Evolutionary conservation across 1,140 invertebrate species (phyloP).

Genomic region (Macrobrachium rosenbergii): DNA sequence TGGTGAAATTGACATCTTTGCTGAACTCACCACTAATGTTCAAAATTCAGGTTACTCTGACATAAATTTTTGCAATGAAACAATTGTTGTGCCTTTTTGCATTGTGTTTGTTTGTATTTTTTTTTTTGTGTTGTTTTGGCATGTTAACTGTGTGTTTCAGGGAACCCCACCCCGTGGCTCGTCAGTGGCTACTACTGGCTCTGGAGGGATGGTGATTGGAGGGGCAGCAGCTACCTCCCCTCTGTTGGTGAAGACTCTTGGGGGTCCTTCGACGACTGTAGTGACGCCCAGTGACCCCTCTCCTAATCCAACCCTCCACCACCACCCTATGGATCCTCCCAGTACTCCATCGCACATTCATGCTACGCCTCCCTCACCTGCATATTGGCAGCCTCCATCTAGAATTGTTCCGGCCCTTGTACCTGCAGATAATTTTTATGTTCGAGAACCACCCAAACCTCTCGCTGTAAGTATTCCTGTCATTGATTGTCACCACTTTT

Average conservation of each 20-base stretch:
- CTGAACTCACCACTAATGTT: too few relatives aligned
- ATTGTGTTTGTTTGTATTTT: constrained; percentile 1
- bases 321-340: constrained; percentile 63
- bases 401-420: constrained; percentile 61
- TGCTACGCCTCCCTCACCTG: constrained; percentile 61
- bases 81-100: background rate
- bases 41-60: too few relatives aligned
- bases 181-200: constrained; percentile 50
- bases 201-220: constrained; percentile 54
- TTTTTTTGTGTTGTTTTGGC: constrained; percentile 56
- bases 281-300: constrained; percentile 60
- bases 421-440: constrained; percentile 66
- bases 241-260: constrained; percentile 60
- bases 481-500: background rate
- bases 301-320: constrained; percentile 57
- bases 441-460: constrained; percentile 63
- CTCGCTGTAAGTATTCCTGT: constrained; percentile 64
- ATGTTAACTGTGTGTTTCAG: constrained; percentile 64
- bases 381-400: constrained; percentile 59
- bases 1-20: too few relatives aligned
- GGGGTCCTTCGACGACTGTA: constrained; percentile 52
- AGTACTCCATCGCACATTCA: constrained; percentile 57
- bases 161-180: constrained; percentile 59
- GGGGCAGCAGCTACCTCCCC: constrained; percentile 62
- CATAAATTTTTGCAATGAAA: too few relatives aligned